phyloP scores from a whole-genome alignment of 2,113 vertebrate genomes.

The Hystrix brachyura region DNA sequence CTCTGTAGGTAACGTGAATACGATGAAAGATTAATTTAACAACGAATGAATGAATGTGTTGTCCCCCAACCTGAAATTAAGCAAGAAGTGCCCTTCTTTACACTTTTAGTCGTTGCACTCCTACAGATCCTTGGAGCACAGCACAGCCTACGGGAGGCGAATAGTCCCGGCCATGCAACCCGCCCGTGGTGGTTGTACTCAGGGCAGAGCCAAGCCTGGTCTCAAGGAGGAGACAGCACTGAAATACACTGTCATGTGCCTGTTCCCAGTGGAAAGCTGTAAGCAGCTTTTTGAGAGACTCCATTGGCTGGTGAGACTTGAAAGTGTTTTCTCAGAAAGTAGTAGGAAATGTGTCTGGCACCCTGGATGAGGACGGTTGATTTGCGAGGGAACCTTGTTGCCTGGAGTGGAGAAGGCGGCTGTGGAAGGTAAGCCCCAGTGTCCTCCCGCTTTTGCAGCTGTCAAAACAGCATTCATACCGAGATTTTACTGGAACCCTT shows the following conservation, averaged over 20 bases:
- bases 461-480: too few species aligned
- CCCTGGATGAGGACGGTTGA: fast-evolving
- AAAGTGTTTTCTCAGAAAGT: fast-evolving
- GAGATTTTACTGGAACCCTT: neutral
- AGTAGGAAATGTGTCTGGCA: neutral
- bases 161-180: fast-evolving
- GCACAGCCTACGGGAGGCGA: neutral
- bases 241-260: fast-evolving
- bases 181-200: too few species aligned
- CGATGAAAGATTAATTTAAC: neutral
- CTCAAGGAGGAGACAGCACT: neutral
- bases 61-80: neutral
- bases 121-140: neutral
- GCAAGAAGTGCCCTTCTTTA: neutral
- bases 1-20: neutral
- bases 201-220: neutral
- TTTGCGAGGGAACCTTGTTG: neutral
- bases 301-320: neutral
- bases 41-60: neutral
- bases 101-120: neutral
- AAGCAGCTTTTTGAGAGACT: neutral
- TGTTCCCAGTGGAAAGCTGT: neutral
- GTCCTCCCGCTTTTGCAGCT: neutral
- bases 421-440: too few species aligned
- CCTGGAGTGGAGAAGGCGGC: neutral